Conservation (phyloP, 1,140 invertebrate species). For the honey bee (Apis mellifera) region DNA sequence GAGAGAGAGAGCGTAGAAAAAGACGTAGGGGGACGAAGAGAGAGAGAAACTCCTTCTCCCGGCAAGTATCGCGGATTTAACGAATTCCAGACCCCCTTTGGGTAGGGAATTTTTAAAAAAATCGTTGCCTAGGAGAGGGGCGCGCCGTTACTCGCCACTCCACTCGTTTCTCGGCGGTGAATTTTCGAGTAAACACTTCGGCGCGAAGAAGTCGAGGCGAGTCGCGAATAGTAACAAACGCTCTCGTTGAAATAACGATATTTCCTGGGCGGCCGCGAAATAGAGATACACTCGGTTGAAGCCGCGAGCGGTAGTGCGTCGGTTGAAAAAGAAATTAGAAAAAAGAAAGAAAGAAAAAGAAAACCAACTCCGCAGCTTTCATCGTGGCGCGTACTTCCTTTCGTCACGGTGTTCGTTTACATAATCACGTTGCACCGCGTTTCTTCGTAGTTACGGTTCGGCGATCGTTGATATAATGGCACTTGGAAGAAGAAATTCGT, state of each 20-base stretch:
- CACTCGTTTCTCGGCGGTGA: neutral
- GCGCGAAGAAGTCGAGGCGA: slow-evolving; percentile 26
- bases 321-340: neutral
- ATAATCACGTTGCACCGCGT: neutral
- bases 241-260: slow-evolving; percentile 39
- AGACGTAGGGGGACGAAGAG: neutral
- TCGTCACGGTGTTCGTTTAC: neutral
- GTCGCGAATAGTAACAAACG: slow-evolving; percentile 30
- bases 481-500: too few species aligned
- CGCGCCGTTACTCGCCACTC: neutral
- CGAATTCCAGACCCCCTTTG: slow-evolving; percentile 33
- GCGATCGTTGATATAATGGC: too few species aligned
- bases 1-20: slow-evolving; percentile 4
- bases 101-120: slow-evolving; percentile 33
- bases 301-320: neutral
- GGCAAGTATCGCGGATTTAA: slow-evolving; percentile 24
- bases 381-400: neutral
- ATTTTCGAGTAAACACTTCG: slow-evolving; percentile 35
- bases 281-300: slow-evolving; percentile 27
- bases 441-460: neutral
- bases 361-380: neutral
- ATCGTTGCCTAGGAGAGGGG: slow-evolving; percentile 3
- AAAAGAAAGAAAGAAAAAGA: neutral
- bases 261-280: neutral
- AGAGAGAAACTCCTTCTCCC: slow-evolving; percentile 29